phyloP scores from a whole-genome alignment of 2,888 invertebrate genomes.

The Rhamphomyia laevipes region DNA sequence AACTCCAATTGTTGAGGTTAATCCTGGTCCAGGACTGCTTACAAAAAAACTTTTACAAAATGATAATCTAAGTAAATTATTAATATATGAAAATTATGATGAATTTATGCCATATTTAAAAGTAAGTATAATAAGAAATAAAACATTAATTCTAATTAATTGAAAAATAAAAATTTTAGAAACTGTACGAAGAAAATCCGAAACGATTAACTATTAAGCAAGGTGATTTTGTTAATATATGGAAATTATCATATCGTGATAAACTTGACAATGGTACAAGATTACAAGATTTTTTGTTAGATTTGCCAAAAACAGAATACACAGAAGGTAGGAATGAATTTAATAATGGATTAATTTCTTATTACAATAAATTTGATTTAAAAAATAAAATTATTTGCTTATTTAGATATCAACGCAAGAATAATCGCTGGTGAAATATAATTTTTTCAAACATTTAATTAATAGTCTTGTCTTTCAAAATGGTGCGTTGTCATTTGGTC shows the following conservation, averaged over 20 bases:
- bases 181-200: conserved; percentile 22
- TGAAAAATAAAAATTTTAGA: conserved; percentile 12
- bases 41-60: conserved; percentile 45
- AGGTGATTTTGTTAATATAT: conserved; percentile 47
- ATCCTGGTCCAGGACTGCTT: conserved; percentile 56
- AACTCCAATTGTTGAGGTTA: conserved; percentile 45
- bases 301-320: conserved; percentile 39
- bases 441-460: conserved; percentile 52
- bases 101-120: conserved; percentile 40
- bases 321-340: conserved; percentile 39
- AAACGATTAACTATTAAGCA: conserved; percentile 27
- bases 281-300: conserved; percentile 42
- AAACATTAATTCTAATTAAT: background rate
- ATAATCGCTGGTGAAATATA: conserved; percentile 40
- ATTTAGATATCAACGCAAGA: conserved; percentile 48
- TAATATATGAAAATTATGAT: conserved; percentile 46
- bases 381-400: conserved; percentile 28
- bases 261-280: conserved; percentile 45
- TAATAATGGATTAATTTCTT: too few species aligned
- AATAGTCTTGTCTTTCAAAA: conserved; percentile 47
- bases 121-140: conserved; percentile 24
- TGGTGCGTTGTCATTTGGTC: conserved; percentile 44
- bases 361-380: conserved; percentile 26
- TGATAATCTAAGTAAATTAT: conserved; percentile 38
- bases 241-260: conserved; percentile 46